A percentile compares a stretch with the other conserved stretches of the same genome.
phyloP scores from a whole-genome alignment of 2,113 vertebrate genomes.

The Larimichthys crocea region DNA sequence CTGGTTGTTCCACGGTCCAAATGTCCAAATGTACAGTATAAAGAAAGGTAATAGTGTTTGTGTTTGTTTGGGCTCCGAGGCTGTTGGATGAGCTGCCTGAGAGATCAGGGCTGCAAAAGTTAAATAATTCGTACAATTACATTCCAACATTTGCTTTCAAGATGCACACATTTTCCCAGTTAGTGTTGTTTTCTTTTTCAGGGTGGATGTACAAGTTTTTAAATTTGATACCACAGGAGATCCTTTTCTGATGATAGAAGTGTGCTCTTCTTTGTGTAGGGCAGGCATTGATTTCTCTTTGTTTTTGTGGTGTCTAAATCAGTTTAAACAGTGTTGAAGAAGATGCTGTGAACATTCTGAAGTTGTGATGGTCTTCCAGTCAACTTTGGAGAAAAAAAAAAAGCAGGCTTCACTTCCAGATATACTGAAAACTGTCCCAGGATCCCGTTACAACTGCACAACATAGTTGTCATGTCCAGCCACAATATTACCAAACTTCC shows the following conservation, averaged over 20 bases:
- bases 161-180: slow-evolving; percentile 90
- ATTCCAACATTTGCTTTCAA: slow-evolving; percentile 91
- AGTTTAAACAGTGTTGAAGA: slow-evolving; percentile 91
- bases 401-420: slow-evolving; percentile 96
- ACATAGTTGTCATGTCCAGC: slow-evolving; percentile 99
- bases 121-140: slow-evolving; percentile 93
- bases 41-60: too few species aligned
- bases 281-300: slow-evolving; percentile 94
- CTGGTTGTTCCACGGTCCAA: too few species aligned
- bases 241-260: slow-evolving; percentile 92
- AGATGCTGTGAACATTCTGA: slow-evolving; percentile 95
- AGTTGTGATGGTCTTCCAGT: slow-evolving; percentile 97
- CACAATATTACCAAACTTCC: slow-evolving; percentile 71
- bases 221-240: slow-evolving; percentile 93
- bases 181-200: slow-evolving; percentile 91
- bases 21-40: too few species aligned
- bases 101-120: slow-evolving; percentile 76
- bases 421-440: slow-evolving; percentile 99
- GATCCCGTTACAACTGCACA: slow-evolving; percentile 96
- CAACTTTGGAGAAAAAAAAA: slow-evolving; percentile 88
- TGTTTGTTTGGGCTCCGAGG: too few species aligned
- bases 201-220: slow-evolving; percentile 94
- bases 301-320: slow-evolving; percentile 93
- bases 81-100: too few species aligned
- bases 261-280: slow-evolving; percentile 99